Conservation (phyloP, 2,797 vertebrate genomes). For the Echeneis naucrates region DNA sequence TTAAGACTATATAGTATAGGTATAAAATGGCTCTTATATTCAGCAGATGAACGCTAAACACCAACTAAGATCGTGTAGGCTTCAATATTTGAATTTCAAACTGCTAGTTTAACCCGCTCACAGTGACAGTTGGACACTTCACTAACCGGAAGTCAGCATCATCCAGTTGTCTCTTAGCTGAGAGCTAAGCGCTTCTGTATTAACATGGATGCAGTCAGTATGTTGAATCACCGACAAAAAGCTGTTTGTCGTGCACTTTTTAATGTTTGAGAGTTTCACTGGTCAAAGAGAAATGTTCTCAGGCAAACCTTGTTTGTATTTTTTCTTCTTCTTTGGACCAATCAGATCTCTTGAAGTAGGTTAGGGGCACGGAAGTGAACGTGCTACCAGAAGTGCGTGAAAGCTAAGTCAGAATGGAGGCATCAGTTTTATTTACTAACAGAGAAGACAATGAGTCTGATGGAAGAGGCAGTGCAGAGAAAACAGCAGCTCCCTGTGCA, state of each 20-base stretch:
- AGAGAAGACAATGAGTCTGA: not conserved
- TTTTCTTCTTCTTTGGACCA: not conserved
- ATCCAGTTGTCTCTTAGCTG: not conserved
- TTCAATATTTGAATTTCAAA: not conserved
- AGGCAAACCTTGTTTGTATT: not conserved
- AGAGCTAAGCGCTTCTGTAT: too few species aligned
- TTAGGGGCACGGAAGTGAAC: not conserved
- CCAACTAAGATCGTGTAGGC: too few species aligned
- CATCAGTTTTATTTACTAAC: conserved; percentile 1
- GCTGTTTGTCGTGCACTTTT: not conserved
- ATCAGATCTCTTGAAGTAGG: not conserved
- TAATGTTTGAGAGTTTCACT: not conserved
- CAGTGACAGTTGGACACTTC: not conserved
- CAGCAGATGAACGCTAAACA: too few species aligned
- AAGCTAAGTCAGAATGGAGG: too few species aligned
- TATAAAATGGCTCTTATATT: too few species aligned
- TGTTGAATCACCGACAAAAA: not conserved
- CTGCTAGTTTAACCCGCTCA: not conserved
- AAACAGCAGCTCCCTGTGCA: not conserved
- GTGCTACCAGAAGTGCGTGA: not conserved
- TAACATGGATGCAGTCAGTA: not conserved
- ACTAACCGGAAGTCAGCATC: not conserved
- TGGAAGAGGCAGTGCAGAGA: not conserved
- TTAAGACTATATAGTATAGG: too few species aligned
- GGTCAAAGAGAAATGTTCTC: not conserved